Conservation (phyloP, 2,888 invertebrate species). For the Napeogenes sylphis region DNA sequence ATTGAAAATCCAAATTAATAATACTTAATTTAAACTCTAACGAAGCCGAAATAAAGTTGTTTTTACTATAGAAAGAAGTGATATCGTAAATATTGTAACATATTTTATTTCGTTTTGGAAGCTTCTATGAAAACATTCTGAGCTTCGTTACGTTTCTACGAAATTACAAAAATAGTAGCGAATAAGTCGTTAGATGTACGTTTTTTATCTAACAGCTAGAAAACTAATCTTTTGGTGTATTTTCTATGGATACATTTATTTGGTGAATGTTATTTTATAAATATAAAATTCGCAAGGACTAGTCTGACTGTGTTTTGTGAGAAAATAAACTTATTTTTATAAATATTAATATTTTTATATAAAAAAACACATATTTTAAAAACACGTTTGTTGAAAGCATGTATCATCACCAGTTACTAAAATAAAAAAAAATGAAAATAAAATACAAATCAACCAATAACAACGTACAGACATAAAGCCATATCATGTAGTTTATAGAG, state of each 20-base stretch:
- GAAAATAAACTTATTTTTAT: too few relatives aligned
- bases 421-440: too few relatives aligned
- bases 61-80: background rate
- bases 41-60: background rate
- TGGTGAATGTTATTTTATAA: background rate
- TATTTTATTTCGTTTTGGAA: constrained; percentile 7
- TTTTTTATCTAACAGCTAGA: constrained; percentile 2
- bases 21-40: background rate
- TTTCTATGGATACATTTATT: background rate
- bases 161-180: constrained; percentile 6
- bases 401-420: too few relatives aligned
- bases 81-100: constrained; percentile 6
- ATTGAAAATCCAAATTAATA: background rate
- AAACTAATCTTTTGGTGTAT: constrained; percentile 4
- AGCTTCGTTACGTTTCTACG: constrained; percentile 8
- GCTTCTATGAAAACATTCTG: constrained; percentile 6
- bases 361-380: too few relatives aligned
- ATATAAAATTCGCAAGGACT: background rate
- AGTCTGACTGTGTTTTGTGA: background rate
- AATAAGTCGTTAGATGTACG: constrained; percentile 5
- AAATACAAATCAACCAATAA: too few relatives aligned
- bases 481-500: too few relatives aligned
- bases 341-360: too few relatives aligned
- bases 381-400: too few relatives aligned
- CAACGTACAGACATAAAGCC: too few relatives aligned